phyloP scores from a whole-genome alignment of 2,113 vertebrate species.

The Alligator sinensis region DNA sequence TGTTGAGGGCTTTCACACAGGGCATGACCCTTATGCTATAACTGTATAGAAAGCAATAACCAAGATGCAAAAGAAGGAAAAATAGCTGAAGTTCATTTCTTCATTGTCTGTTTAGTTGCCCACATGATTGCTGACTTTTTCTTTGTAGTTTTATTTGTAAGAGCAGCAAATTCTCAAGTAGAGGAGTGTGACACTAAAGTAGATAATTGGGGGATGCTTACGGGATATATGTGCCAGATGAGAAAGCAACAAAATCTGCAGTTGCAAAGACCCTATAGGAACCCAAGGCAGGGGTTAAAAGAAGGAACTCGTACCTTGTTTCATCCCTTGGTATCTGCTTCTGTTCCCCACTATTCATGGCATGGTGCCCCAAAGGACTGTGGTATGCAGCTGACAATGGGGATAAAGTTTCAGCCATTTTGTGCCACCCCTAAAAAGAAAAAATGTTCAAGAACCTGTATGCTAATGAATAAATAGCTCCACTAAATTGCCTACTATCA shows the following conservation, averaged over 20 bases:
- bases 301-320: not conserved
- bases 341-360: not conserved
- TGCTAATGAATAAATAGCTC: not conserved
- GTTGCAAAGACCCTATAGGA: not conserved
- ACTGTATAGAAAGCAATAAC: not conserved
- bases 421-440: not conserved
- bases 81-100: not conserved
- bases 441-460: not conserved
- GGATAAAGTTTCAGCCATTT: not conserved
- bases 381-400: not conserved
- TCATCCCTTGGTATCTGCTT: not conserved
- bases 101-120: not conserved
- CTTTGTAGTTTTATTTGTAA: not conserved
- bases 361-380: not conserved
- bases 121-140: not conserved
- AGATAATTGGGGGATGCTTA: not conserved
- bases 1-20: not conserved
- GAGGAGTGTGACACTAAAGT: not conserved
- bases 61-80: not conserved
- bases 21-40: fast-evolving
- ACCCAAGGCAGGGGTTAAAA: not conserved
- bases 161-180: not conserved
- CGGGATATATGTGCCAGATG: not conserved
- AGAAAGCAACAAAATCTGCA: not conserved
- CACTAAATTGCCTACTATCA: fast-evolving